Evolutionary conservation across 30 jellyfish, hydroid and myxozoan genomes (phyloP).

Genomic region (Catostylus mosaicus): DNA sequence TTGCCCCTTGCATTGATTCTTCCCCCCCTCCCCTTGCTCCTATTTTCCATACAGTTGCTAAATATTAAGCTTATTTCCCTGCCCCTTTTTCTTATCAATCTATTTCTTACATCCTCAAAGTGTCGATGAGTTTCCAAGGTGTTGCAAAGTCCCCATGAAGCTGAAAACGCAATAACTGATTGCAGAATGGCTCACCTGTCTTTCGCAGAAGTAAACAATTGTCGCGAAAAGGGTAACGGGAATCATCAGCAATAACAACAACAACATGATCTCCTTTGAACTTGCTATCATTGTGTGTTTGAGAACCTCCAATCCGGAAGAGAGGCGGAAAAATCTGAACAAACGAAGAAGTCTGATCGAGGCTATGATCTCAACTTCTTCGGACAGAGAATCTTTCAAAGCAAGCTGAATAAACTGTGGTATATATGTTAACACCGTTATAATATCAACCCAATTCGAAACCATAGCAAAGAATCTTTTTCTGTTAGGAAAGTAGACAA

Average conservation of each 20-base stretch:
- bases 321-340: conserved; percentile 89
- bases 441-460: conserved; percentile 74
- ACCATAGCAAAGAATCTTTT: conserved; percentile 48
- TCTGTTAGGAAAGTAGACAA: conserved; percentile 70
- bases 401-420: conserved; percentile 49
- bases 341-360: conserved; percentile 83
- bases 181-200: conserved; percentile 62
- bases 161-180: no score
- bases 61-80: no score
- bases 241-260: conserved; percentile 82
- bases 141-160: no score
- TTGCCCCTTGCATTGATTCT: no score
- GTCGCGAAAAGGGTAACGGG: conserved; percentile 97
- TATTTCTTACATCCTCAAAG: no score
- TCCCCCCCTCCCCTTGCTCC: no score
- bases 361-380: conserved; percentile 69
- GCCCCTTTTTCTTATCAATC: no score
- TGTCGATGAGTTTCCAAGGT: no score
- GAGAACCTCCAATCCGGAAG: conserved; percentile 88
- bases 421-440: conserved; percentile 68
- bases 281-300: conserved; percentile 96
- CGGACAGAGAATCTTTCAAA: conserved; percentile 11
- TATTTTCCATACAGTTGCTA: no score
- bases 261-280: conserved; percentile 83
- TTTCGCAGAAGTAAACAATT: conserved; percentile 88